Conservation (phyloP, 1,140 invertebrate genomes). For the Diabrotica virgifera region DNA sequence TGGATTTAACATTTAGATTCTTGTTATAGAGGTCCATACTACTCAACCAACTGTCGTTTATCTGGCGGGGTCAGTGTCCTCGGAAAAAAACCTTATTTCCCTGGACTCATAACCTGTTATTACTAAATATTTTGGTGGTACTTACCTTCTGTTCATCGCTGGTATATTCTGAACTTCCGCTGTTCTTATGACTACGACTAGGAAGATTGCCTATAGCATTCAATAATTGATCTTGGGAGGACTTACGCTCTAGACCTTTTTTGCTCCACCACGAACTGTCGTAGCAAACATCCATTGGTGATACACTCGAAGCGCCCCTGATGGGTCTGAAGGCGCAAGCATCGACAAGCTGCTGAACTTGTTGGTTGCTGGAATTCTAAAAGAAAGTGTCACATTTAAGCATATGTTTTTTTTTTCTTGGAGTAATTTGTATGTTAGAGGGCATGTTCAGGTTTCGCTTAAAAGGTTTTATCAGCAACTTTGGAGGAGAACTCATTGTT, state of each 20-base stretch:
- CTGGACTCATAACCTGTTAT: too few species aligned
- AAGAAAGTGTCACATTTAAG: neutral
- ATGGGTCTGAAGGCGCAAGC: conserved; percentile 19
- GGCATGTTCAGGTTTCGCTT: conserved; percentile 5
- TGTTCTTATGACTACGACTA: conserved; percentile 24
- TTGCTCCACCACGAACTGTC: conserved; percentile 16
- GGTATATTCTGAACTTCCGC: conserved; percentile 33
- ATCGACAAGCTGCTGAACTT: neutral
- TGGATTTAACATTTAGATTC: neutral
- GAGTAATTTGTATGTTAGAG: neutral
- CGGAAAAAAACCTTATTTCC: too few species aligned
- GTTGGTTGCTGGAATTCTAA: conserved; percentile 2
- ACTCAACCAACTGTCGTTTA: too few species aligned
- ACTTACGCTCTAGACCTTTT: conserved; percentile 12
- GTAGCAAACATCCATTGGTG: conserved; percentile 28
- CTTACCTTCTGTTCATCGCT: conserved; percentile 29
- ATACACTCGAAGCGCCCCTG: conserved; percentile 10
- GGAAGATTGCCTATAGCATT: conserved; percentile 1
- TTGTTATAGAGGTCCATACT: too few species aligned
- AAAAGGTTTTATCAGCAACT: neutral
- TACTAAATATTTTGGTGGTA: neutral
- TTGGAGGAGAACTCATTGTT: conserved; percentile 8
- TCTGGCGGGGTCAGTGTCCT: too few species aligned
- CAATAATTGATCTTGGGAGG: conserved; percentile 27
- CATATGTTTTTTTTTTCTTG: neutral